Percentiles rank a stretch among this genome's conserved stretches.
These are phyloP conservation scores for Papilio xuthus DNA, from an alignment of 1,140 invertebrate genomes.

Conservation along the genomic window DNA sequence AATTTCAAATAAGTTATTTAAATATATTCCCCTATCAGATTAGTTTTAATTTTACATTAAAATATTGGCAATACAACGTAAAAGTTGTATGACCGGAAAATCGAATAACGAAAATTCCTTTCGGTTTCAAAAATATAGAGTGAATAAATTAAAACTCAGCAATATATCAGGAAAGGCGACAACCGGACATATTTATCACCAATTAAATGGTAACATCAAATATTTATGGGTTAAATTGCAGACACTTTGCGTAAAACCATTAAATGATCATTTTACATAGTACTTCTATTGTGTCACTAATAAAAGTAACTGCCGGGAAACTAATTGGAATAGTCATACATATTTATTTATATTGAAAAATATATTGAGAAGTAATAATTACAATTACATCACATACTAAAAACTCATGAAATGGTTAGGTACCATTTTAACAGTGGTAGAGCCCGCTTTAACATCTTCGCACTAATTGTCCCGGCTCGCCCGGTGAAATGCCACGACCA, in stretches of 20 bases:
- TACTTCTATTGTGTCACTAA: neutral
- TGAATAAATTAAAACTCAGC: slow-evolving; percentile 26
- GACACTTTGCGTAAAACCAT: neutral
- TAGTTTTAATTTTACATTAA: neutral
- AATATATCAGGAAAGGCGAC: slow-evolving; percentile 25
- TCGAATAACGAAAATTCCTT: slow-evolving; percentile 16
- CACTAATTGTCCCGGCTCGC: too few relatives aligned
- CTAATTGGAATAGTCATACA: neutral
- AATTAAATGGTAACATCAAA: slow-evolving; percentile 24
- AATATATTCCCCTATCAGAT: too few relatives aligned
- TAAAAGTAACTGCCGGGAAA: neutral
- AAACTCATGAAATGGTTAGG: too few relatives aligned
- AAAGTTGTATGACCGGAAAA: neutral
- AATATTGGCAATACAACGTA: neutral
- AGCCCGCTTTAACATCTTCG: too few relatives aligned
- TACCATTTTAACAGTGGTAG: too few relatives aligned
- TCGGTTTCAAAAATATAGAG: slow-evolving; percentile 3
- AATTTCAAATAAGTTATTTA: too few relatives aligned
- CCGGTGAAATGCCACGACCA: too few relatives aligned
- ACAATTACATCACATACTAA: too few relatives aligned
- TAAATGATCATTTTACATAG: neutral
- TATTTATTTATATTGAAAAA: neutral
- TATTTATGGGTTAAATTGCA: slow-evolving; percentile 14
- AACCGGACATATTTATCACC: neutral
- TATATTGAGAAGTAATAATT: too few relatives aligned